Conservation (phyloP, 2,797 vertebrate genomes). For the Crenuchus spilurus region DNA sequence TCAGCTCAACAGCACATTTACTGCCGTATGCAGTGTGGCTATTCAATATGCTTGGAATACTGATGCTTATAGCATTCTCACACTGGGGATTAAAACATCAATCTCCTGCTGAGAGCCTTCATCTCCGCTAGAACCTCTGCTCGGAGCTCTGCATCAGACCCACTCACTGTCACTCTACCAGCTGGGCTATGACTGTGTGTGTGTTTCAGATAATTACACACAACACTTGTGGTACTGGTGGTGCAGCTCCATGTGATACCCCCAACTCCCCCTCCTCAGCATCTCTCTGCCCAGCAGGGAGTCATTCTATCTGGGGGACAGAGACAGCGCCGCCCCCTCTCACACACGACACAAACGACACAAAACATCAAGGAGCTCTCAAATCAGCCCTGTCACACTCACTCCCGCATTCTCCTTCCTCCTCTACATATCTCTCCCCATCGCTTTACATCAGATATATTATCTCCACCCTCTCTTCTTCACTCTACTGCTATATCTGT, state of each 20-base stretch:
- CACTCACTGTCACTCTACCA: neutral
- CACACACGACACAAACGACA: neutral
- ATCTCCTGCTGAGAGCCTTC: conserved; percentile 9
- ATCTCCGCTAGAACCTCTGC: conserved; percentile 2
- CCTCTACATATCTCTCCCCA: neutral
- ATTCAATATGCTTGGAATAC: neutral
- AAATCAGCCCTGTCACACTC: neutral
- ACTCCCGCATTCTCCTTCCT: neutral
- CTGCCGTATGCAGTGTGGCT: neutral
- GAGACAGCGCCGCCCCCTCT: neutral
- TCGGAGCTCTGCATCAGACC: neutral
- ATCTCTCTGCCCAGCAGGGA: neutral
- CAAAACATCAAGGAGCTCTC: neutral
- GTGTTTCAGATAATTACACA: conserved; percentile 7
- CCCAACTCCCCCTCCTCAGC: neutral
- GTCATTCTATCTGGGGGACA: neutral
- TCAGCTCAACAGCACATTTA: neutral
- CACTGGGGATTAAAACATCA: conserved; percentile 6
- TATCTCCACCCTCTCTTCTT: neutral
- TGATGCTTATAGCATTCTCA: neutral
- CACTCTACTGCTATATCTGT: neutral
- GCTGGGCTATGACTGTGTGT: neutral
- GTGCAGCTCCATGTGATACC: neutral
- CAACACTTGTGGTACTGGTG: neutral
- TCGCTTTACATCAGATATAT: neutral